Evolutionary conservation across 2,113 vertebrate genomes (phyloP).

Genomic region (Ptychochromis oligacanthus): DNA sequence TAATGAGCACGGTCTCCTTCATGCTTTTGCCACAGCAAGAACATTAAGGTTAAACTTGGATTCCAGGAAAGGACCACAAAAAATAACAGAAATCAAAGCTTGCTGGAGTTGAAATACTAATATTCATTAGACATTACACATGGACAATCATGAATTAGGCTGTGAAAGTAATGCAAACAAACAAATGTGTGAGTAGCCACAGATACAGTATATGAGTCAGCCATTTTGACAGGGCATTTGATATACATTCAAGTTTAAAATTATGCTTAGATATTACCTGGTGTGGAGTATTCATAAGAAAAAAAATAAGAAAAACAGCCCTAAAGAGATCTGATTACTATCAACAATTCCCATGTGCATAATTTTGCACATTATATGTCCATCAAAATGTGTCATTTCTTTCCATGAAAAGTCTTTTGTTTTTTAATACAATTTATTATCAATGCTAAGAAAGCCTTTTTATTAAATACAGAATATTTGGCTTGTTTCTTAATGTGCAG

Average conservation of each 20-base stretch:
- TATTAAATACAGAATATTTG: constrained; percentile 45
- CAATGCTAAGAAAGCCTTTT: constrained; percentile 20
- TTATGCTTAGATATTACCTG: neutral
- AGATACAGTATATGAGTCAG: neutral
- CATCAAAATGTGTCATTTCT: constrained; percentile 9
- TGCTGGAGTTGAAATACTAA: no score
- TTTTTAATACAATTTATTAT: constrained; percentile 5
- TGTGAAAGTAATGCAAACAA: constrained; percentile 30
- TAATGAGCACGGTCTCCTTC: constrained; percentile 40
- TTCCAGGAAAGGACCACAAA: constrained; percentile 15
- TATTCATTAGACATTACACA: no score
- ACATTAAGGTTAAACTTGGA: constrained; percentile 47
- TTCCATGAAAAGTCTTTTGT: constrained; percentile 33
- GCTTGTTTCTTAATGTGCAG: constrained; percentile 31
- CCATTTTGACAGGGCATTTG: neutral
- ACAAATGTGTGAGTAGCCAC: neutral
- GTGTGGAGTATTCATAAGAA: neutral
- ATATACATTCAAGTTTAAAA: neutral
- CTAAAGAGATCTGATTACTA: neutral
- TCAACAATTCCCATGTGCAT: neutral
- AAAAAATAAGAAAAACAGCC: neutral
- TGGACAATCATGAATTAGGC: constrained; percentile 4
- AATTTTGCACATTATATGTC: constrained; percentile 6
- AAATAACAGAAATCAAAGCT: no score
- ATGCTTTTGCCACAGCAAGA: constrained; percentile 26